phyloP scores from a whole-genome alignment of 2,113 vertebrate species.

The Ailurus styani region DNA sequence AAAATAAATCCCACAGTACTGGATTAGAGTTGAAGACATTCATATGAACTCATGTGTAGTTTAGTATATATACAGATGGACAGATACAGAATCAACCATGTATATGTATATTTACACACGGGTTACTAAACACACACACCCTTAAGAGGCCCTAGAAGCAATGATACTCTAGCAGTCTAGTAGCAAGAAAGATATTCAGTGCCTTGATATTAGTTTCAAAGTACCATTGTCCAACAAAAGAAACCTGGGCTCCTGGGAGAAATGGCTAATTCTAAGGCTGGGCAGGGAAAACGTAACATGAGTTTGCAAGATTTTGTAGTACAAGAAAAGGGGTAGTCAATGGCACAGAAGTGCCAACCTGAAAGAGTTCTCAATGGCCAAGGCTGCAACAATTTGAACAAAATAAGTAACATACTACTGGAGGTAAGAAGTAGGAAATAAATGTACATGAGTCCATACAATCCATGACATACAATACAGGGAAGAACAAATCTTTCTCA shows the following conservation, averaged over 20 bases:
- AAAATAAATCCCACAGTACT: neutral
- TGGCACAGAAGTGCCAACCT: neutral
- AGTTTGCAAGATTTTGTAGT: neutral
- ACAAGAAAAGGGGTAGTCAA: neutral
- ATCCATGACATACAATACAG: neutral
- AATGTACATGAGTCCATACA: neutral
- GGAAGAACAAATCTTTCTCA: neutral
- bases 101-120: neutral
- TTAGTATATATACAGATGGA: neutral
- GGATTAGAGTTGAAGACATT: neutral
- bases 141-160: neutral
- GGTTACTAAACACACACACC: neutral
- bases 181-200: neutral
- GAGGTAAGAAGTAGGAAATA: neutral
- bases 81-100: neutral
- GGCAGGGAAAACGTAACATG: neutral
- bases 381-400: neutral
- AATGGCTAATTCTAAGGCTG: neutral
- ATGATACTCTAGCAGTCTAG: neutral
- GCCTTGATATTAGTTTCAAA: neutral
- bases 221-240: slow-evolving; percentile 17
- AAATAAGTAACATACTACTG: neutral
- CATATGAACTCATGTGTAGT: neutral
- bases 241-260: neutral
- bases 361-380: neutral